Evolutionary conservation across 2,797 vertebrate genomes (phyloP), one percentile per base, ranked within the genome.

Genomic region (Diplodus sargus): DNA sequence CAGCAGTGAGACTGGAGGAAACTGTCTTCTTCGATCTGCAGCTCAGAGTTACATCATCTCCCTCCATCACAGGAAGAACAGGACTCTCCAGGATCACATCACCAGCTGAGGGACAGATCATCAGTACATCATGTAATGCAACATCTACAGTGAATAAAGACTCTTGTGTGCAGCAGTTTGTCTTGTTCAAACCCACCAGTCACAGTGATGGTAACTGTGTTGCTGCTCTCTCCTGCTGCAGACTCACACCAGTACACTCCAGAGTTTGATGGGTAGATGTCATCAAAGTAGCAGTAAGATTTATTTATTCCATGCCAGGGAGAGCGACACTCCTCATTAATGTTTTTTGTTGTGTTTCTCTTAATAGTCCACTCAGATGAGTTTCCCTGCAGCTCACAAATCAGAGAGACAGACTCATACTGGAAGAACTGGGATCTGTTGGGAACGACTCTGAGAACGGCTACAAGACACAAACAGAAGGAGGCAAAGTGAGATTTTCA

Each of bases 161-260:
- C 30, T 34, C 30, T 34, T 34, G 30, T 34, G 30, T 54, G 11
- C 13, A 54, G 52, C n/a, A 14, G 7, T 28, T 54, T 56, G 25
- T 4, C 25, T 9, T 9, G 17, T 43, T 34, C 5, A 5, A 61
- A 70, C 79, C 22, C 52, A 90, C 89, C 28, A 23, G 71, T 0
- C 0, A 87, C 78, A 0, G 0, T 79, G 73, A 88, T 73, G 52
- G 0, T 70, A 28, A 81, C 0, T 0, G 22, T 10, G 4, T 59
- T 20, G 0, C 43, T 82, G 0, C 66, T 4, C 28, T 62, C 0
- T 43, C 60, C 59, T 0, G 25, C 2, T 78, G 9, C 59, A 68
- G 82, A 88, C 60, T 89, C 85, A 70, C 85, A 88, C 87, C 79
- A 86, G 84, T 82, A 90, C 49, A 49, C 39, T 39, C 39, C 39